Conservation (phyloP, 2,113 vertebrate species). For the Propithecus coquereli region DNA sequence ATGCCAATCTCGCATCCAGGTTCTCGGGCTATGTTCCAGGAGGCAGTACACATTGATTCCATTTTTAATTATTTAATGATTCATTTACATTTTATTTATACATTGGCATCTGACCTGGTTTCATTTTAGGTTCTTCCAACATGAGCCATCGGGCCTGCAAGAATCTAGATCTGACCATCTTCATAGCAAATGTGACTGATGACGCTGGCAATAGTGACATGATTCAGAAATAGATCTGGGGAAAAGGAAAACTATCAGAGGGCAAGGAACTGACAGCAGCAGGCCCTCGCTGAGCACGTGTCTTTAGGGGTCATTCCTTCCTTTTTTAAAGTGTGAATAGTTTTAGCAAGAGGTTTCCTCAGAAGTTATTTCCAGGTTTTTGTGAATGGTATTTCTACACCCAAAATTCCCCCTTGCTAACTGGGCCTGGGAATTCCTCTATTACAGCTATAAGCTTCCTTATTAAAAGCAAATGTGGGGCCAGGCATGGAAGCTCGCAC, state of each 20-base stretch:
- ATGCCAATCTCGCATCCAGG: constrained; percentile 12
- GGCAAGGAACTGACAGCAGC: accelerated
- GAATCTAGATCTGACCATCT: background rate
- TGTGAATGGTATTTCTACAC: background rate
- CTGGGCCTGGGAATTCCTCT: background rate
- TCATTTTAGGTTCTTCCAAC: constrained; percentile 36
- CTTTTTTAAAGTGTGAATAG: background rate
- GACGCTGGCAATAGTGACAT: background rate
- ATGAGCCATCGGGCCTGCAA: background rate
- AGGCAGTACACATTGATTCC: background rate
- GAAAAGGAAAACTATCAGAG: background rate
- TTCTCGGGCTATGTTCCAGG: constrained; percentile 38
- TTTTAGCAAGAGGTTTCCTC: background rate
- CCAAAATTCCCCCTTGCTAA: background rate
- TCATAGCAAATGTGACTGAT: background rate
- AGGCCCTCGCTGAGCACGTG: background rate
- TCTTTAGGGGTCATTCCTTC: background rate
- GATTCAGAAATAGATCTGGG: background rate
- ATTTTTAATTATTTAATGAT: constrained; percentile 51
- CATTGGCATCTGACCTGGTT: background rate
- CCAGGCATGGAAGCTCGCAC: too few species aligned
- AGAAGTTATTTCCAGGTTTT: background rate
- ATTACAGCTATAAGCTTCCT: background rate
- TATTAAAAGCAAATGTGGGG: background rate
- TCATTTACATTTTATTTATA: constrained; percentile 50